Percentiles rank a stretch among this genome's conserved stretches.
phyloP scores from a whole-genome alignment of 2,113 vertebrate genomes.

The Grammomys surdaster region DNA sequence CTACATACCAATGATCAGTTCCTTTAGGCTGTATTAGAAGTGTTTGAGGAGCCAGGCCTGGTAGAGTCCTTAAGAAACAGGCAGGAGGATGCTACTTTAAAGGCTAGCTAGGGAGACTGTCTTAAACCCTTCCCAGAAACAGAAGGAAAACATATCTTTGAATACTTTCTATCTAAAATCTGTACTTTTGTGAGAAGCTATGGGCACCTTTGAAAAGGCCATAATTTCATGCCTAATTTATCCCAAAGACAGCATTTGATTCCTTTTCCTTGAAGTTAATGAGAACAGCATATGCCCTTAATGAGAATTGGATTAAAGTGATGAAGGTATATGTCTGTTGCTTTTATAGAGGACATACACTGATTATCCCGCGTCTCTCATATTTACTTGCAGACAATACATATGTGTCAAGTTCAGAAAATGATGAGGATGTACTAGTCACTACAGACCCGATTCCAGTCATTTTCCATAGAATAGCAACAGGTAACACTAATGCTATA shows the following conservation, averaged over 20 bases:
- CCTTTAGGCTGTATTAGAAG: background rate
- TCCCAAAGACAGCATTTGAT: background rate
- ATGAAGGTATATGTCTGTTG: background rate
- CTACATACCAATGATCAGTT: background rate
- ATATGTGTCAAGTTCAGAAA: conserved; percentile 95
- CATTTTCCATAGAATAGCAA: conserved; percentile 94
- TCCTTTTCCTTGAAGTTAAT: background rate
- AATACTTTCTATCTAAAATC: background rate
- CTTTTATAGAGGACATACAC: background rate
- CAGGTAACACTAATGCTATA: conserved; percentile 86
- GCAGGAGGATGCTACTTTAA: background rate
- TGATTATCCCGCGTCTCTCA: background rate
- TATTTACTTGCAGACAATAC: conserved; percentile 91
- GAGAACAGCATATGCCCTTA: background rate
- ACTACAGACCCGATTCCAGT: conserved; percentile 94
- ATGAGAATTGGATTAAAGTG: background rate
- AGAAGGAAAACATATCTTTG: background rate
- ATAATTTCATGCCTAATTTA: background rate
- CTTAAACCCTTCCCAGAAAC: background rate
- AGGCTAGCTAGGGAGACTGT: background rate
- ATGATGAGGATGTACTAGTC: conserved; percentile 94
- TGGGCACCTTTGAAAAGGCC: background rate
- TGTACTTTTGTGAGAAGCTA: background rate
- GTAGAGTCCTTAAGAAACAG: background rate
- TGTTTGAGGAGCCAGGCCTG: background rate